Conservation (phyloP, 2,113 vertebrate species). For the Natator depressus region DNA sequence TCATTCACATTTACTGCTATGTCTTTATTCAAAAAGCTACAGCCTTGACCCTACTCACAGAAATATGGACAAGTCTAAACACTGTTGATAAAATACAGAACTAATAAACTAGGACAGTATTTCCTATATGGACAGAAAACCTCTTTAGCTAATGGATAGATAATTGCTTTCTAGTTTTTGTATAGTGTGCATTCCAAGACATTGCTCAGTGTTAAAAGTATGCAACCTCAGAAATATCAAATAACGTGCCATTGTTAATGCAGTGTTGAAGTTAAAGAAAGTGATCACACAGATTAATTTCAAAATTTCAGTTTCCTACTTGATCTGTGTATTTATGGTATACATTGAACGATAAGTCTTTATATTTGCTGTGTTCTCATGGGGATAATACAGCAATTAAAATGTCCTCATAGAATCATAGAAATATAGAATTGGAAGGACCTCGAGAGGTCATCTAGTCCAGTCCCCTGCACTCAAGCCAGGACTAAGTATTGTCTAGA, state of each 20-base stretch:
- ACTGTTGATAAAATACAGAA: not conserved
- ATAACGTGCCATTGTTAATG: not conserved
- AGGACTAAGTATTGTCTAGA: too few relatives aligned
- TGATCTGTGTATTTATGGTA: not conserved
- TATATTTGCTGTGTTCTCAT: not conserved
- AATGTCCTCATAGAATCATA: not conserved
- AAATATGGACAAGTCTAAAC: constrained; percentile 12
- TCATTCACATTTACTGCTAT: not conserved
- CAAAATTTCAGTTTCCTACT: not conserved
- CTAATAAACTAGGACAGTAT: not conserved
- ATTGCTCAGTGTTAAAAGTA: not conserved
- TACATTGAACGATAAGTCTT: not conserved
- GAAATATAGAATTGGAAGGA: too few relatives aligned
- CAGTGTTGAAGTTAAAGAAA: not conserved
- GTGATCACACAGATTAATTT: not conserved
- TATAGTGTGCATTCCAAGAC: not conserved
- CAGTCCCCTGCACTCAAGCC: too few relatives aligned
- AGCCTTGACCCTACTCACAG: not conserved
- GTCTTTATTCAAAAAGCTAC: not conserved
- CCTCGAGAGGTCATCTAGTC: too few relatives aligned
- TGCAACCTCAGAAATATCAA: not conserved
- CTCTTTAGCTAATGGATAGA: not conserved
- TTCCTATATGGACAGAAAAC: not conserved
- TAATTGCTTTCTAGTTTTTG: not conserved
- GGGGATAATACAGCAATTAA: not conserved